Conservation (phyloP, 2,888 invertebrate genomes). For the Drosophila hamatofila region DNA sequence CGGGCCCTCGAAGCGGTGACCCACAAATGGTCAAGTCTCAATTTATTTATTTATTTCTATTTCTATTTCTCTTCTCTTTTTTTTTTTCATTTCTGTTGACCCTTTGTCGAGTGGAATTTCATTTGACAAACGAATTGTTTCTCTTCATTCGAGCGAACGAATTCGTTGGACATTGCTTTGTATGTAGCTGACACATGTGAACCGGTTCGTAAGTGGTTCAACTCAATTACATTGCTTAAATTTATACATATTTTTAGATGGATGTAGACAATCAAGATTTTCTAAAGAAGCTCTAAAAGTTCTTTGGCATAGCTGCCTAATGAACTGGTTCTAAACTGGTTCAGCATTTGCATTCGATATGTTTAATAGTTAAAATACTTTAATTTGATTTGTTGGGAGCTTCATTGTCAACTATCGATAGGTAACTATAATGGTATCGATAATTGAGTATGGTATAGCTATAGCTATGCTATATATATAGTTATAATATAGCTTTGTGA, state of each 20-base stretch:
- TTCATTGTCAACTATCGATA: too few species aligned
- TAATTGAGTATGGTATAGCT: too few species aligned
- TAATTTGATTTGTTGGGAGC: too few species aligned
- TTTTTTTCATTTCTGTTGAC: conserved; percentile 20
- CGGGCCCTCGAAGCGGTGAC: conserved; percentile 19
- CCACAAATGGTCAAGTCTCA: conserved; percentile 21
- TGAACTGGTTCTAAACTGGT: neutral
- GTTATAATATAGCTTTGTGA: too few species aligned
- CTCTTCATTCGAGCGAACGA: conserved; percentile 9
- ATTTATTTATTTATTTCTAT: conserved; percentile 19
- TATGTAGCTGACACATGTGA: neutral
- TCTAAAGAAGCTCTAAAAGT: neutral
- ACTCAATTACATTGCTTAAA: neutral
- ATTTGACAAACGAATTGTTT: conserved; percentile 24
- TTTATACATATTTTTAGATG: neutral
- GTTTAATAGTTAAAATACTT: too few species aligned
- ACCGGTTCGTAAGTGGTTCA: conserved; percentile 5
- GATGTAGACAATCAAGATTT: neutral
- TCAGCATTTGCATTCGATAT: neutral
- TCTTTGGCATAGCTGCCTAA: neutral
- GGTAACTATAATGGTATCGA: too few species aligned
- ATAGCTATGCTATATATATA: too few species aligned
- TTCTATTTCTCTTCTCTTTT: conserved; percentile 15
- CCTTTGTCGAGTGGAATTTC: conserved; percentile 25
- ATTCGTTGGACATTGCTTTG: neutral